phyloP scores from a whole-genome alignment of 2,797 vertebrate genomes.

The Chaenodraco wilsoni region DNA sequence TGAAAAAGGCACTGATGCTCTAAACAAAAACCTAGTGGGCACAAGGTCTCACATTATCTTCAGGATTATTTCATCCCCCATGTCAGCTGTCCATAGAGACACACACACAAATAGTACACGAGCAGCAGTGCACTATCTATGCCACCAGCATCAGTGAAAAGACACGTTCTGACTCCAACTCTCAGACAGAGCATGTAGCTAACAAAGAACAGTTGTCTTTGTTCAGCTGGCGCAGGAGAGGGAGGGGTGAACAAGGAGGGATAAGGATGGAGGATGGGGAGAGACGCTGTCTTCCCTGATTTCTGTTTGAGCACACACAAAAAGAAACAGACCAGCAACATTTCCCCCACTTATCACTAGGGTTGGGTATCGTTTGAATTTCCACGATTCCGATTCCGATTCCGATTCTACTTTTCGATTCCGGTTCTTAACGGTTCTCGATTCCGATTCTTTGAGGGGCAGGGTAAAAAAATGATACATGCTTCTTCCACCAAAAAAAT shows the following conservation, averaged over 20 bases:
- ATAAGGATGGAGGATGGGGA: constrained; percentile 74
- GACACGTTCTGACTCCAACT: constrained; percentile 54
- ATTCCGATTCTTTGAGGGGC: no score
- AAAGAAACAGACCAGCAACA: constrained; percentile 54
- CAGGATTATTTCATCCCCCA: constrained; percentile 43
- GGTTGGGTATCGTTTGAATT: no score
- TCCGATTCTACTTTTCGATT: no score
- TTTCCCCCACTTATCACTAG: constrained; percentile 37
- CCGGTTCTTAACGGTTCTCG: no score
- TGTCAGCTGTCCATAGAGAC: constrained; percentile 16
- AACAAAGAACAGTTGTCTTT: constrained; percentile 82
- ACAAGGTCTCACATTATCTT: constrained; percentile 54
- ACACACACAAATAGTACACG: constrained; percentile 8
- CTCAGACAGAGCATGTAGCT: constrained; percentile 60
- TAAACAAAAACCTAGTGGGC: constrained; percentile 48
- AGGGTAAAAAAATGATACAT: no score
- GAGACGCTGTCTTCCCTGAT: constrained; percentile 46
- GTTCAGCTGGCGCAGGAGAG: constrained; percentile 71
- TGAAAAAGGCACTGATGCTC: constrained; percentile 56
- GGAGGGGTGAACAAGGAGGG: constrained; percentile 58
- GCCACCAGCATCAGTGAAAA: constrained; percentile 52
- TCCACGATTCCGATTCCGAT: no score
- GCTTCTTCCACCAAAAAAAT: no score
- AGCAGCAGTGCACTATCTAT: constrained; percentile 39
- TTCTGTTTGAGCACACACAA: constrained; percentile 45